Percentiles rank a stretch among this genome's conserved stretches.
Evolutionary conservation across 1,140 invertebrate species (phyloP).

Genomic region (Euglossa dilemma): DNA sequence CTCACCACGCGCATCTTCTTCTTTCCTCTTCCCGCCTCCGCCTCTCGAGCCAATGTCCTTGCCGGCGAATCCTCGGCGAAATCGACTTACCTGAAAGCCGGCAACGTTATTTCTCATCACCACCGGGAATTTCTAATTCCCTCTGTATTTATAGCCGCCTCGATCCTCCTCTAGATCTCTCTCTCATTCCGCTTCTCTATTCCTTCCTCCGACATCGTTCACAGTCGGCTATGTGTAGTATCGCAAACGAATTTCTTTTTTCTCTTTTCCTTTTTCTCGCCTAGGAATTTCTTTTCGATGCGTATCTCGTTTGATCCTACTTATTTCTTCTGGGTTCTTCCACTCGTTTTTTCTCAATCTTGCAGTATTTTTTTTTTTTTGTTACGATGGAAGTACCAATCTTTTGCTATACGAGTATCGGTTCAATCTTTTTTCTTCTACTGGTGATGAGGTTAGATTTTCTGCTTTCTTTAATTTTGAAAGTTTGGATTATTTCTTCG

Average conservation of each 20-base stretch:
- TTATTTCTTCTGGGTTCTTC: no score
- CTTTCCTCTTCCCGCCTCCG: neutral
- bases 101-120: neutral
- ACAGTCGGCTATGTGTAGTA: no score
- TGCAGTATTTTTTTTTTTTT: neutral
- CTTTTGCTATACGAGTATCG: no score
- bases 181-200: no score
- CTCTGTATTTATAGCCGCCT: neutral
- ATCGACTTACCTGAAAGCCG: neutral
- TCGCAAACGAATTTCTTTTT: neutral
- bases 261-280: neutral
- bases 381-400: neutral
- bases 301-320: no score
- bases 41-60: neutral
- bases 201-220: no score
- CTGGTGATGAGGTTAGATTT: no score
- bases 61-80: constrained; percentile 5
- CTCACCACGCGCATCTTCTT: constrained; percentile 1
- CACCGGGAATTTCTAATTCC: neutral
- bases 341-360: neutral
- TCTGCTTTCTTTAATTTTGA: no score
- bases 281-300: no score
- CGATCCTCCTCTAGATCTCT: neutral
- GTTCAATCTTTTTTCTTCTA: no score
- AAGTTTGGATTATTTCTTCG: no score